These are phyloP conservation scores for Agrotis segetum DNA, from an alignment of 2,888 invertebrate genomes.

Conservation along the genomic window DNA sequence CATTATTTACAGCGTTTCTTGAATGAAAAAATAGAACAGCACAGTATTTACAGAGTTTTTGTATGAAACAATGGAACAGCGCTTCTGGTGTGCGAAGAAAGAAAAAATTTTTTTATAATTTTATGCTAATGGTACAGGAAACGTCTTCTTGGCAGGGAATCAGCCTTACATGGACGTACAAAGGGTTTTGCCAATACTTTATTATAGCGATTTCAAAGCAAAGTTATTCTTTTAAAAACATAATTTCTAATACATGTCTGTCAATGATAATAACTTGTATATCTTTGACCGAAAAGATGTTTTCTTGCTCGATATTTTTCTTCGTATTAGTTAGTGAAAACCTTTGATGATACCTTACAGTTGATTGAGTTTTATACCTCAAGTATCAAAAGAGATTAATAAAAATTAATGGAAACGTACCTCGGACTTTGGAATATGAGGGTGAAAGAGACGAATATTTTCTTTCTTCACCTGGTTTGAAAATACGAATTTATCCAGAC, in stretches of 20 bases:
- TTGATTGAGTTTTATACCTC: constrained; percentile 30
- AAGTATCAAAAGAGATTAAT: constrained; percentile 57
- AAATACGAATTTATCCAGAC: neutral
- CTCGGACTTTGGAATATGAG: constrained; percentile 9
- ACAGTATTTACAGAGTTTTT: no score
- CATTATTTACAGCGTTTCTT: no score
- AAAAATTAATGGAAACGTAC: constrained; percentile 52
- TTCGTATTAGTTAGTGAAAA: constrained; percentile 28
- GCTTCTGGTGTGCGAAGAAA: no score
- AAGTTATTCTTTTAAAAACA: constrained; percentile 12
- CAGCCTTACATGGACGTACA: no score
- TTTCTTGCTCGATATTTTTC: constrained; percentile 21
- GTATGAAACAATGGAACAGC: no score
- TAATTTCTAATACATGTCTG: constrained; percentile 3
- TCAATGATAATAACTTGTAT: neutral
- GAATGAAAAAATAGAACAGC: no score
- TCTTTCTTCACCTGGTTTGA: constrained; percentile 4
- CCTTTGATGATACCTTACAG: constrained; percentile 59
- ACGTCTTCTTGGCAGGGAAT: no score
- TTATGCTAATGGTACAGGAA: no score
- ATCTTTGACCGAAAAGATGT: constrained; percentile 23
- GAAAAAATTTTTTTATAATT: no score
- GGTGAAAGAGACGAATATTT: constrained; percentile 15
- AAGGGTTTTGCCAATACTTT: no score
- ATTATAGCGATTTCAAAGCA: constrained; percentile 7